phyloP scores from a whole-genome alignment of 2,113 vertebrate species.

The Eudyptes chrysolophus region DNA sequence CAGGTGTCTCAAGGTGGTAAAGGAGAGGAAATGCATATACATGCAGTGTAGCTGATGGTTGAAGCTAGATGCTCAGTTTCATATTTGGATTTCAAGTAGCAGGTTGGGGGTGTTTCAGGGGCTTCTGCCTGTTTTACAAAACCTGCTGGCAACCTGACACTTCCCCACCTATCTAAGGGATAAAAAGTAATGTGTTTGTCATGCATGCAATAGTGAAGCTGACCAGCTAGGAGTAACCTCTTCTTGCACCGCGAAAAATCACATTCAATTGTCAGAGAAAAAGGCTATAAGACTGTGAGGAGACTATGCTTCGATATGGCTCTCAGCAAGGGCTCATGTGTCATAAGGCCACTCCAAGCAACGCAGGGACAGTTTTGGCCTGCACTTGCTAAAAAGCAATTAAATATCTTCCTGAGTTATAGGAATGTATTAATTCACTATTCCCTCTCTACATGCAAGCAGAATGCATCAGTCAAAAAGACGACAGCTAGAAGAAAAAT shows the following conservation, averaged over 20 bases:
- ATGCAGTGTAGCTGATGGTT: background rate
- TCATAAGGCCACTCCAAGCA: background rate
- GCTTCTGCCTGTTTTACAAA: background rate
- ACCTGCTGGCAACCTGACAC: background rate
- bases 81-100: background rate
- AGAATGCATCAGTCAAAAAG: background rate
- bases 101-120: background rate
- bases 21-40: background rate
- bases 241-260: background rate
- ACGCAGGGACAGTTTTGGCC: background rate
- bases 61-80: background rate
- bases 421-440: background rate
- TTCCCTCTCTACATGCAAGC: background rate
- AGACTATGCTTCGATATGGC: background rate
- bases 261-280: background rate
- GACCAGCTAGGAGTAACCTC: background rate
- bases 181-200: background rate
- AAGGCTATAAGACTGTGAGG: background rate
- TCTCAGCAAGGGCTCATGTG: background rate
- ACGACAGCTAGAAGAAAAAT: background rate
- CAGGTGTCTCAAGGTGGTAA: background rate
- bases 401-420: background rate
- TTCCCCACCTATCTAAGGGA: background rate
- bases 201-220: background rate
- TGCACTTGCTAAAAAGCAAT: background rate